Percentiles rank a stretch among this genome's conserved stretches.
phyloP scores from a whole-genome alignment of 2,888 invertebrate species.

The Fragum whitleyi region DNA sequence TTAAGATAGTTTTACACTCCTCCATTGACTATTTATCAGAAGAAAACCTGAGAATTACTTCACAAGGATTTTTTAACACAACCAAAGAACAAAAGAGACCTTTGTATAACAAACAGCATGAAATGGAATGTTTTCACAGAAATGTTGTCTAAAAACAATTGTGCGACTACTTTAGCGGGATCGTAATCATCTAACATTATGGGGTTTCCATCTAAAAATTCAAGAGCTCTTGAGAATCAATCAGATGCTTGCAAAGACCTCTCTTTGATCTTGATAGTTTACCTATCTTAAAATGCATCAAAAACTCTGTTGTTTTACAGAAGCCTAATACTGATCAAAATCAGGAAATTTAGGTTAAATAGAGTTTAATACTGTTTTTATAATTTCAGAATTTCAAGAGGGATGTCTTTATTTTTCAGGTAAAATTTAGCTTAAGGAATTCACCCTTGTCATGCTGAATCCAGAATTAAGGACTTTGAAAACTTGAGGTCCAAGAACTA shows the following conservation, averaged over 20 bases:
- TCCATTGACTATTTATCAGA: too few relatives aligned
- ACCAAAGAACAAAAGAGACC: conserved; percentile 25
- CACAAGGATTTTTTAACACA: neutral
- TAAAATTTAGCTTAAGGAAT: too few relatives aligned
- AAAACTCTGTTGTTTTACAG: neutral
- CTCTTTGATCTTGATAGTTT: conserved; percentile 57
- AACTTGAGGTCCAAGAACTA: too few relatives aligned
- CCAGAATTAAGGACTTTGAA: too few relatives aligned
- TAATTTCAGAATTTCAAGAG: too few relatives aligned
- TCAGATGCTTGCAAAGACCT: conserved; percentile 44
- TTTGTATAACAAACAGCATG: conserved; percentile 32
- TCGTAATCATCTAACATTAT: conserved; percentile 27
- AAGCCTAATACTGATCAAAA: neutral
- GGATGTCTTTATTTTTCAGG: too few relatives aligned
- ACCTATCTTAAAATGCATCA: conserved; percentile 35
- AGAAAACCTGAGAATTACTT: neutral
- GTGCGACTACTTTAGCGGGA: conserved; percentile 5
- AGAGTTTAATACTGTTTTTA: too few relatives aligned
- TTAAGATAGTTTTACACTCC: too few relatives aligned
- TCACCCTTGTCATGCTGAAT: too few relatives aligned
- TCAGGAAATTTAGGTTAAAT: too few relatives aligned
- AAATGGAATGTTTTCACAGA: conserved; percentile 11
- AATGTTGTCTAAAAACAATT: conserved; percentile 23
- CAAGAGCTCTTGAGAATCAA: conserved; percentile 59
- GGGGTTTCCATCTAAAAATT: conserved; percentile 45